A percentile compares a stretch with the other conserved stretches of the same genome.
Conservation (phyloP, 2,113 vertebrate species). For the Proterorhinus semilunaris region DNA sequence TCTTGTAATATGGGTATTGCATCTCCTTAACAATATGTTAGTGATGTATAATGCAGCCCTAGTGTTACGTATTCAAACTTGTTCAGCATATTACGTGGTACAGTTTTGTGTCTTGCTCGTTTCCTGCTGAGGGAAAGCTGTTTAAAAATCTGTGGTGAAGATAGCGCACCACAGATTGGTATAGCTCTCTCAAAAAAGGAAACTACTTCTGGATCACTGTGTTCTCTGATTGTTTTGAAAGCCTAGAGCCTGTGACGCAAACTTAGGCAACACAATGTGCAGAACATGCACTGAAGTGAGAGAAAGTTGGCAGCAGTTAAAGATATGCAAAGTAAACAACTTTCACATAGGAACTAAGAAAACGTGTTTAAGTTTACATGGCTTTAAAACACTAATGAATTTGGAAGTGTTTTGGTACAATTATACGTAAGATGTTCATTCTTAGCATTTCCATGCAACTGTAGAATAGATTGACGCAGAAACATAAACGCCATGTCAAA, state of each 20-base stretch:
- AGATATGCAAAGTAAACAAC: neutral
- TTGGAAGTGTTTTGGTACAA: no score
- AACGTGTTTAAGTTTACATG: neutral
- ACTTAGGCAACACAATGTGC: neutral
- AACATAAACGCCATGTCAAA: no score
- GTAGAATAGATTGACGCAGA: no score
- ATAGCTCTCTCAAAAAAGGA: neutral
- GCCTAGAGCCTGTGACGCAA: neutral
- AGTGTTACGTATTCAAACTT: no score
- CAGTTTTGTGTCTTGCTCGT: neutral
- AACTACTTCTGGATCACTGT: neutral
- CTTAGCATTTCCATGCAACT: no score
- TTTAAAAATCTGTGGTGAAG: neutral
- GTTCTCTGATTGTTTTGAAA: constrained; percentile 1
- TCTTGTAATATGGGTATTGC: no score
- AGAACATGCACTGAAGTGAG: neutral
- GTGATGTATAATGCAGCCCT: neutral
- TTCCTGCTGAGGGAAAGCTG: neutral
- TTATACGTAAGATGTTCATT: no score
- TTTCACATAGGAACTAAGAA: neutral
- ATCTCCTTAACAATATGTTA: neutral
- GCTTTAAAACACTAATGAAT: neutral
- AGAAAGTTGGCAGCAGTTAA: neutral
- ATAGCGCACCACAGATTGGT: neutral
- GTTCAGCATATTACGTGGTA: neutral